These are phyloP conservation scores for Antrozous pallidus DNA, from an alignment of 2,797 vertebrate genomes.

Conservation along the genomic window DNA sequence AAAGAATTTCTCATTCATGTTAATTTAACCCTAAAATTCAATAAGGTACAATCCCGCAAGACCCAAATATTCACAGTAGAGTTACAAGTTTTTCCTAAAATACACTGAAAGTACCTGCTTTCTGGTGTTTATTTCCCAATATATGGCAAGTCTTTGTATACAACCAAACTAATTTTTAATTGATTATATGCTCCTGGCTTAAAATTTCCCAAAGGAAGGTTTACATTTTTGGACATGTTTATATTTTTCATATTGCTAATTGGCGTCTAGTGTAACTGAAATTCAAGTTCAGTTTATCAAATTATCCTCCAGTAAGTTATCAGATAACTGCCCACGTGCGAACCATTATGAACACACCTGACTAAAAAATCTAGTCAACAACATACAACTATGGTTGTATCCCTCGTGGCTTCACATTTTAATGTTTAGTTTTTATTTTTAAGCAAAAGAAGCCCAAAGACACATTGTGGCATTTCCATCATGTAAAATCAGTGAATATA, in stretches of 20 bases:
- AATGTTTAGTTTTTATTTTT: background rate
- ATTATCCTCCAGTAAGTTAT: background rate
- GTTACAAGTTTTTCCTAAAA: background rate
- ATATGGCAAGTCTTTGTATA: slow-evolving; percentile 1
- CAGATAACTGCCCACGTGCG: background rate
- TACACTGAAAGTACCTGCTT: background rate
- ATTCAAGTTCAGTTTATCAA: slow-evolving; percentile 9
- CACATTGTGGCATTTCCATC: background rate
- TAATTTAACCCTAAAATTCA: slow-evolving; percentile 47
- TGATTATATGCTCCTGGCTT: slow-evolving; percentile 8
- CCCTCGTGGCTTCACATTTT: slow-evolving; percentile 4
- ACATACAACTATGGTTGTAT: background rate
- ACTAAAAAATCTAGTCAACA: background rate
- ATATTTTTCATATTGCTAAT: slow-evolving; percentile 7
- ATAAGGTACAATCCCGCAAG: slow-evolving; percentile 26
- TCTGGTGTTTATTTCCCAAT: slow-evolving; percentile 37
- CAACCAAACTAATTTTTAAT: slow-evolving; percentile 44
- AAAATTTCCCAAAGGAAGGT: background rate
- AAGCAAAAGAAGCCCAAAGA: background rate
- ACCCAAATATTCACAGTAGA: slow-evolving; percentile 43
- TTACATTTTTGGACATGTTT: background rate
- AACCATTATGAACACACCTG: background rate
- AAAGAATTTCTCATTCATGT: slow-evolving; percentile 44
- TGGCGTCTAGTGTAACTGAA: background rate
- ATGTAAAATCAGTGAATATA: slow-evolving; percentile 31